These are phyloP conservation scores for Diogma glabrata DNA, from an alignment of 2,888 invertebrate species.

Conservation along the genomic window DNA sequence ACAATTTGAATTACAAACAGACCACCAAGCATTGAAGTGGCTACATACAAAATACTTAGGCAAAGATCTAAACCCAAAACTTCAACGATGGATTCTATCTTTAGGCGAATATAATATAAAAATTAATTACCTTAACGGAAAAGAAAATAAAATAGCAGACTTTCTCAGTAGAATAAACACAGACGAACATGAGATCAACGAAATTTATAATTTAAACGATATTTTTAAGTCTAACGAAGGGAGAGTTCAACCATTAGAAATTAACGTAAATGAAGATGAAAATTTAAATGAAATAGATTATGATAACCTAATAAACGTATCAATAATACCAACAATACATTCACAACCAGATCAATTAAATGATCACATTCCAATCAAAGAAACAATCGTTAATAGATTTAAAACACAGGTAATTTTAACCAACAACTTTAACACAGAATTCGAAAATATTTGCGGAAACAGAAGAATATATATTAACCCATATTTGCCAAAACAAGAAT, in stretches of 20 bases:
- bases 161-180: constrained; percentile 10
- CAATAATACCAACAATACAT: constrained; percentile 9
- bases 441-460: constrained; percentile 12
- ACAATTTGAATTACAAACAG: constrained; percentile 12
- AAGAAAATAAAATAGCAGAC: constrained; percentile 16
- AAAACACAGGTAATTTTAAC: constrained; percentile 16
- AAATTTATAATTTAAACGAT: not conserved
- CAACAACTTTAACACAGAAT: constrained; percentile 13
- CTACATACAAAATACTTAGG: no score
- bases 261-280: constrained; percentile 1
- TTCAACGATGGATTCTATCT: constrained; percentile 16
- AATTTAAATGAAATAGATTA: no score
- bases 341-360: constrained; percentile 18
- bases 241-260: constrained; percentile 1
- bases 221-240: constrained; percentile 3
- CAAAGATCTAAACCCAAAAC: constrained; percentile 16
- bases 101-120: no score
- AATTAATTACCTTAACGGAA: constrained; percentile 16
- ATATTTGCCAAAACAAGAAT: not conserved
- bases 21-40: constrained; percentile 19
- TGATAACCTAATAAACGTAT: no score
- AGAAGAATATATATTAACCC: constrained; percentile 12
- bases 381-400: constrained; percentile 11
- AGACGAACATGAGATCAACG: constrained; percentile 15
- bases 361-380: constrained; percentile 17